A percentile compares a stretch with the other conserved stretches of the same genome.
Conservation (phyloP, 2,888 invertebrate species). For the Melanotus villosus region DNA sequence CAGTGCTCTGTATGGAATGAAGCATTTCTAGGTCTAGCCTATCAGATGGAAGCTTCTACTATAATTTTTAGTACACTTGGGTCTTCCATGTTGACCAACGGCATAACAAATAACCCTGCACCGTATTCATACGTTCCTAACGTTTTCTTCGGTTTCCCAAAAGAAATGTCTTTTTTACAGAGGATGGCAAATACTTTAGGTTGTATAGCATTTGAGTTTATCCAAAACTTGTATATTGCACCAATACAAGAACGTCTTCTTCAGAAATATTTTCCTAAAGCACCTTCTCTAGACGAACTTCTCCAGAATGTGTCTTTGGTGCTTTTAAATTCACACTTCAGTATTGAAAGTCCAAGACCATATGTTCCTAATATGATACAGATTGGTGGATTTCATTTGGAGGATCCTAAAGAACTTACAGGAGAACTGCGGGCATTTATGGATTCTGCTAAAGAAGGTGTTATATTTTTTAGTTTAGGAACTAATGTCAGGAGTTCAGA, state of each 20-base stretch:
- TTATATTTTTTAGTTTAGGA: constrained; percentile 74
- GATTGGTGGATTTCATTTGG: constrained; percentile 71
- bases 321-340: constrained; percentile 67
- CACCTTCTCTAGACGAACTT: constrained; percentile 48
- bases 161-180: constrained; percentile 59
- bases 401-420: constrained; percentile 56
- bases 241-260: constrained; percentile 21
- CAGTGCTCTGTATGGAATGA: constrained; percentile 58
- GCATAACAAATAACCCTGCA: constrained; percentile 52
- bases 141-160: constrained; percentile 35
- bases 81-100: constrained; percentile 48
- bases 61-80: constrained; percentile 52
- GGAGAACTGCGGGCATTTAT: constrained; percentile 70
- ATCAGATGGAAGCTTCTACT: constrained; percentile 55
- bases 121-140: constrained; percentile 61
- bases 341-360: no score
- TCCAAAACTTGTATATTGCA: not conserved
- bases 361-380: no score
- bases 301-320: constrained; percentile 52
- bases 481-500: constrained; percentile 72
- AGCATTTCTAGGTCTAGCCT: constrained; percentile 56
- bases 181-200: constrained; percentile 55
- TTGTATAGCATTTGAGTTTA: not conserved
- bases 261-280: constrained; percentile 50
- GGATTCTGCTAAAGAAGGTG: constrained; percentile 71